Evolutionary conservation across 2,888 invertebrate genomes (phyloP).

Genomic region (Carterocephalus palaemon): DNA sequence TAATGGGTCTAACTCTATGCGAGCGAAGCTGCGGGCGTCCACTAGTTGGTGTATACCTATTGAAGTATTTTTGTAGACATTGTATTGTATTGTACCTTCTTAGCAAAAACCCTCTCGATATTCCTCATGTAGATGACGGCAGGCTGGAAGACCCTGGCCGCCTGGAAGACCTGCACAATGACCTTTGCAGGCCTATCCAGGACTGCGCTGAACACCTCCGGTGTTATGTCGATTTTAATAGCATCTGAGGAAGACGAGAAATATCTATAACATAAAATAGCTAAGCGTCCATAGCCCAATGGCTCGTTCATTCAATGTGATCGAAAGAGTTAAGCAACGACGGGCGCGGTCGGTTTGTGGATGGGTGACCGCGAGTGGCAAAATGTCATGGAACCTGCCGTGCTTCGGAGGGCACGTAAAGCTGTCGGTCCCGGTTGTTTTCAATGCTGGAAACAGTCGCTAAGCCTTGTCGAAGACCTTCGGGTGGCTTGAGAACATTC

Average conservation of each 20-base stretch:
- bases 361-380: too few relatives aligned
- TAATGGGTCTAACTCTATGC: too few relatives aligned
- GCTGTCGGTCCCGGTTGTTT: too few relatives aligned
- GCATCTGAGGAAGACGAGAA: conserved; percentile 39
- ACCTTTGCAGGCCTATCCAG: conserved; percentile 29
- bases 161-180: conserved; percentile 37
- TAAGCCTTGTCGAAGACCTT: too few relatives aligned
- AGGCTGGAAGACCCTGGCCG: conserved; percentile 46
- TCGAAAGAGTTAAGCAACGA: too few relatives aligned
- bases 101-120: conserved; percentile 44
- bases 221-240: conserved; percentile 50
- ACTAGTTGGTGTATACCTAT: too few relatives aligned
- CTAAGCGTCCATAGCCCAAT: background rate
- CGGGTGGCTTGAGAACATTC: too few relatives aligned
- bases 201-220: conserved; percentile 43
- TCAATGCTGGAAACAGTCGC: too few relatives aligned
- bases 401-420: too few relatives aligned
- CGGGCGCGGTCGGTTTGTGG: too few relatives aligned
- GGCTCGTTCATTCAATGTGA: background rate
- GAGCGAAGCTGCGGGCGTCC: too few relatives aligned
- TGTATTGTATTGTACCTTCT: conserved; percentile 35
- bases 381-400: too few relatives aligned
- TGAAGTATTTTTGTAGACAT: background rate
- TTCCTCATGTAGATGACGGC: conserved; percentile 45
- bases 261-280: background rate